Percentiles rank a stretch among this genome's conserved stretches.
These are phyloP conservation scores for Dendrocopos noguchii DNA, from an alignment of 2,113 vertebrate genomes.

Conservation along the genomic window DNA sequence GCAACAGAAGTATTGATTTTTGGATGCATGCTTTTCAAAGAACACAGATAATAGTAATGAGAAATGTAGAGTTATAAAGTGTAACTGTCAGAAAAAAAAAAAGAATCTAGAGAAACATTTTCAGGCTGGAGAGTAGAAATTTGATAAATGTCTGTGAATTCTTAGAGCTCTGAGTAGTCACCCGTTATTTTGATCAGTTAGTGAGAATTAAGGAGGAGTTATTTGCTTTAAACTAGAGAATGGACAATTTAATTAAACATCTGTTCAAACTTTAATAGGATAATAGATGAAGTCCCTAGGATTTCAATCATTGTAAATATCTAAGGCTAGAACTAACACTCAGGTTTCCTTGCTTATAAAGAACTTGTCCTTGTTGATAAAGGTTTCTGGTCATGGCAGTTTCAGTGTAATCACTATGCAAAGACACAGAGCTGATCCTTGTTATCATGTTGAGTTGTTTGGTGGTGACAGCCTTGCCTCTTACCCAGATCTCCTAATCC, in stretches of 20 bases:
- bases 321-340: neutral
- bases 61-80: neutral
- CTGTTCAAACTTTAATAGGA: neutral
- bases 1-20: neutral
- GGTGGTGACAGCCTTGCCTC: neutral
- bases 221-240: neutral
- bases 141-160: neutral
- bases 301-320: neutral
- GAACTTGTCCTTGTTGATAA: neutral
- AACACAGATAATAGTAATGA: neutral
- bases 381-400: neutral
- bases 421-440: neutral
- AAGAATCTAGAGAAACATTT: neutral
- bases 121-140: neutral
- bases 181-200: neutral
- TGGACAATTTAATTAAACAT: neutral
- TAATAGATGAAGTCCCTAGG: neutral
- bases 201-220: neutral
- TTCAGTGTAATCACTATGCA: neutral
- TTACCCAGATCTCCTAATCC: neutral
- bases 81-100: neutral
- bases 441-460: neutral
- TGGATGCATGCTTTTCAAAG: neutral
- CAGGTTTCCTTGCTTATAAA: neutral
- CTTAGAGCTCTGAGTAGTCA: neutral